phyloP scores from a whole-genome alignment of 2,113 vertebrate genomes.

The Cheilinus undulatus region DNA sequence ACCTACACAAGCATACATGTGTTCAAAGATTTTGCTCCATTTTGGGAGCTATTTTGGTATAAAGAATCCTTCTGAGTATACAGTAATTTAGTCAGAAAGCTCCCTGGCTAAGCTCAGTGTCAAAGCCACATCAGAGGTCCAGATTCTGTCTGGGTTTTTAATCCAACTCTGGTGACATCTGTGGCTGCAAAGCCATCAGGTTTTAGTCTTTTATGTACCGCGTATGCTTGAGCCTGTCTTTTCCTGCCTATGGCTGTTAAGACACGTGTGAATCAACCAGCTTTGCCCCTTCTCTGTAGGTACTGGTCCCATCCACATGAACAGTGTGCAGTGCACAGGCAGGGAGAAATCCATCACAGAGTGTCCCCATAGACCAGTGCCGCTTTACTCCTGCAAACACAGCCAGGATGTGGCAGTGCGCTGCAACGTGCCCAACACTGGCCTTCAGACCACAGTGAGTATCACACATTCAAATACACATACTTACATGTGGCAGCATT shows the following conservation, averaged over 20 bases:
- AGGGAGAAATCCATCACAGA: constrained; percentile 86
- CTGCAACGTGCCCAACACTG: constrained; percentile 91
- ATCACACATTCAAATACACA: background rate
- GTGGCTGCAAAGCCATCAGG: constrained; percentile 26
- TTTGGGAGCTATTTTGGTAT: constrained; percentile 64
- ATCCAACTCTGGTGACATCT: constrained; percentile 43
- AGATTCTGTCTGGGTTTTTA: constrained; percentile 37
- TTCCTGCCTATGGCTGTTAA: background rate
- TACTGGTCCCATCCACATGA: constrained; percentile 94
- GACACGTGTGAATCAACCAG: constrained; percentile 25
- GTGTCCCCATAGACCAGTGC: constrained; percentile 85
- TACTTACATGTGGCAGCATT: background rate
- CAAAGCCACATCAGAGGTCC: constrained; percentile 67
- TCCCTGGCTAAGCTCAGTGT: constrained; percentile 37
- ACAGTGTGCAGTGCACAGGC: constrained; percentile 89
- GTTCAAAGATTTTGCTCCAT: constrained; percentile 61
- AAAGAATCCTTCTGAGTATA: constrained; percentile 31
- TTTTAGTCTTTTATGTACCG: constrained; percentile 10
- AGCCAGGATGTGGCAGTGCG: constrained; percentile 89
- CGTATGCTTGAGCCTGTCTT: background rate
- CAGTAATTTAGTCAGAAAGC: constrained; percentile 40
- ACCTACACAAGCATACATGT: constrained; percentile 67
- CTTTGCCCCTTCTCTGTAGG: constrained; percentile 77
- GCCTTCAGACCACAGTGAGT: constrained; percentile 87
- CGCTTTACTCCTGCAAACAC: constrained; percentile 86